Percentiles rank a stretch among this genome's conserved stretches.
Conservation (phyloP, 1,140 invertebrate species). For the Planococcus citri region DNA sequence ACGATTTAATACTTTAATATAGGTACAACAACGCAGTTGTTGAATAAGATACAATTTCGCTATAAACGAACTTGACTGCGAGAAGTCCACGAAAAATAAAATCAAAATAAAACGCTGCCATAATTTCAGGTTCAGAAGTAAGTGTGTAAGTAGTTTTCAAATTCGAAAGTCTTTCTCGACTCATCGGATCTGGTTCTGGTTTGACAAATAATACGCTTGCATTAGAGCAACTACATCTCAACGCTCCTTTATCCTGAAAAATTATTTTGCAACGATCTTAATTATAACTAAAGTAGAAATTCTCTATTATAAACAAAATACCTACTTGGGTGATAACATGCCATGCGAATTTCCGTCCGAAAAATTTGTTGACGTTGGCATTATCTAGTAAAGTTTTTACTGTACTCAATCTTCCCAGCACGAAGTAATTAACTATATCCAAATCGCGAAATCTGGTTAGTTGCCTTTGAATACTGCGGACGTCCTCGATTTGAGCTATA, state of each 20-base stretch:
- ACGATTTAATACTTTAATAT: background rate
- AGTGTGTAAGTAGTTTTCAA: slow-evolving; percentile 55
- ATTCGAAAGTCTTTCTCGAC: slow-evolving; percentile 46
- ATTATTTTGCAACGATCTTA: background rate
- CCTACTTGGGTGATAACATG: slow-evolving; percentile 43
- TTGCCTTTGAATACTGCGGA: slow-evolving; percentile 44
- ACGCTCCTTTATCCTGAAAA: slow-evolving; percentile 51
- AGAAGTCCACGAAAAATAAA: slow-evolving; percentile 54
- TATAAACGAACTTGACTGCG: slow-evolving; percentile 49
- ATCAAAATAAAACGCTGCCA: slow-evolving; percentile 77
- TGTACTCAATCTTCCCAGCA: slow-evolving; percentile 54
- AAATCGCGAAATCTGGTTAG: slow-evolving; percentile 56
- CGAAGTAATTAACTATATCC: slow-evolving; percentile 79
- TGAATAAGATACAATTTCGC: background rate
- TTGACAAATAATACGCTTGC: slow-evolving; percentile 52
- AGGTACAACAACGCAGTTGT: background rate
- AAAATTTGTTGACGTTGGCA: slow-evolving; percentile 36
- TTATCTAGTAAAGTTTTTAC: slow-evolving; percentile 54
- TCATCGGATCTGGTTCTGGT: slow-evolving; percentile 46
- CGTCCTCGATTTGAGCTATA: slow-evolving; percentile 49
- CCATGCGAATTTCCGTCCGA: slow-evolving; percentile 46
- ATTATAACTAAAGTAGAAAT: background rate
- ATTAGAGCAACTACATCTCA: slow-evolving; percentile 52
- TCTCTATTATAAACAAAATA: background rate
- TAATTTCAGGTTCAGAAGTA: slow-evolving; percentile 52